These are phyloP conservation scores for Nysson spinosus DNA, from an alignment of 2,888 invertebrate genomes.

Conservation along the genomic window DNA sequence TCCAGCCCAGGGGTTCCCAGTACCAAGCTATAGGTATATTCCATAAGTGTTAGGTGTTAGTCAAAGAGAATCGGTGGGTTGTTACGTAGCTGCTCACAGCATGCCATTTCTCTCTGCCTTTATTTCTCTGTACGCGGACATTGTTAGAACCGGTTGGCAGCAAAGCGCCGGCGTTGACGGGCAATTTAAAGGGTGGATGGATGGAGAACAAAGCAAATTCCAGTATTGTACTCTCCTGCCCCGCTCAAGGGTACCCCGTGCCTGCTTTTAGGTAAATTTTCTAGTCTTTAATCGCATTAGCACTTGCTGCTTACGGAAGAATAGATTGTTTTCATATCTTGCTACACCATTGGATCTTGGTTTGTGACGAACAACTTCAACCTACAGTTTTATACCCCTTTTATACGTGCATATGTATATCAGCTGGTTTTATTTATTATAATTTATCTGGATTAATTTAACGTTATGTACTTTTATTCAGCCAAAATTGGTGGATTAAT, in stretches of 20 bases:
- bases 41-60: constrained; percentile 27
- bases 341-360: no score
- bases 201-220: constrained; percentile 54
- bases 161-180: constrained; percentile 80
- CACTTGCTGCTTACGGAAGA: no score
- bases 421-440: no score
- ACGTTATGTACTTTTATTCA: no score
- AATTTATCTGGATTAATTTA: no score
- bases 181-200: constrained; percentile 78
- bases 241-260: constrained; percentile 86
- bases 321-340: no score
- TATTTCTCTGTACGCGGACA: constrained; percentile 46
- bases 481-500: no score
- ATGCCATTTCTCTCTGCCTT: no score
- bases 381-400: no score
- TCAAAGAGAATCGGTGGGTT: constrained; percentile 25
- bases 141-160: constrained; percentile 80
- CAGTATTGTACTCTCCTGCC: constrained; percentile 82
- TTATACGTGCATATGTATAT: no score
- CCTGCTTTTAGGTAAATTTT: constrained; percentile 83
- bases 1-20: constrained; percentile 85
- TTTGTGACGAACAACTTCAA: no score
- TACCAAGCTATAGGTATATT: constrained; percentile 80
- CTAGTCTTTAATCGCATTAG: no score
- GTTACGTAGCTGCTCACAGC: constrained; percentile 23